Evolutionary conservation across 2,797 vertebrate species (phyloP), one percentile per base, ranked within the genome.

Genomic region (Falco rusticolus): DNA sequence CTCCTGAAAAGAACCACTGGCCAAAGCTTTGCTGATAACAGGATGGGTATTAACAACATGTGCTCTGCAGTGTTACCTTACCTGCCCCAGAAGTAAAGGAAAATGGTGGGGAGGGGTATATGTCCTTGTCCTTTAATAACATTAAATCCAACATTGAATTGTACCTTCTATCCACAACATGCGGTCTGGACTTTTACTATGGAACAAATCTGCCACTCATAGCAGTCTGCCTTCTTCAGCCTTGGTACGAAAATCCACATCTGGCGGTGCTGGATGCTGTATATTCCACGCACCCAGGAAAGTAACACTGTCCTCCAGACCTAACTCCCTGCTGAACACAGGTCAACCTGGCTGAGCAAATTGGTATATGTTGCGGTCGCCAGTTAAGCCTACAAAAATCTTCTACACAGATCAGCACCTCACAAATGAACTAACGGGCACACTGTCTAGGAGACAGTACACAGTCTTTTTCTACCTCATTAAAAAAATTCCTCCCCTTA

Each of bases 401-500:
- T 34, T 50, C 61, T 57, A 48, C 18, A 8, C 2, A 45, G 56
- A 77, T 31, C 47, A 77, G 16, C 33, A 82, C 53, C 68, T 74
- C 33, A 28, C 47, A 72, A 90, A 65, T 25, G 13, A 91, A 86
- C 54, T 76, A 90, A 60, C 9, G 17, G 18, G 14, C 34, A 71
- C 10, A 0, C 9, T 54, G 17, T 33, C 43, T 57, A 59, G 29
- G 15, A 86, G 59, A 68, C 14, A 47, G n/a, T 11, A 57, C 2
- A n/a, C 2, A 53, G 18, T 19, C 11, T 61, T 68, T 61, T 84
- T 34, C 59, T 78, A 45, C 14, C 61, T 78, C 59, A 65, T 84
- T 88, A 94, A 89, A 94, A 76, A 61, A 70, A 71, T 15, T 88
- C 24, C 11, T 79, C 51, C 71, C 87, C 74, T 51, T 45, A 87